These are phyloP conservation scores for Tiliqua scincoides DNA, from an alignment of 2,113 vertebrate genomes.

Conservation along the genomic window DNA sequence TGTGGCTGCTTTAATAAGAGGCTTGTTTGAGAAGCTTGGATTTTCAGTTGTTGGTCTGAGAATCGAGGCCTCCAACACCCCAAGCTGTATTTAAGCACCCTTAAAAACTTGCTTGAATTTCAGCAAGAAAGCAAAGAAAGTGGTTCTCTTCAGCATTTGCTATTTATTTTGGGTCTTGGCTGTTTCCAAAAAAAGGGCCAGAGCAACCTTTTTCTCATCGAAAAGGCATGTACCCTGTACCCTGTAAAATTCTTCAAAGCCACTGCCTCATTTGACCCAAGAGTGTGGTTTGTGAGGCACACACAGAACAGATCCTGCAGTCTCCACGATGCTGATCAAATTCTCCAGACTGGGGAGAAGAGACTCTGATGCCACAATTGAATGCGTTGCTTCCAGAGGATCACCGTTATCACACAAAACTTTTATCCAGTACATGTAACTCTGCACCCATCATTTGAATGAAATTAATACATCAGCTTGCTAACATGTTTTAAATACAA, in stretches of 20 bases:
- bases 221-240: background rate
- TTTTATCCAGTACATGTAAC: background rate
- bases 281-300: background rate
- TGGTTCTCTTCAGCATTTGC: background rate
- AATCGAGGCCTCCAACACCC: background rate
- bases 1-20: background rate
- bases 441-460: too few relatives aligned
- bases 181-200: background rate
- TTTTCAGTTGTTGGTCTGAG: background rate
- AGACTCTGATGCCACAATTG: background rate
- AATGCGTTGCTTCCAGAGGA: background rate
- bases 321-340: background rate
- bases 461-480: constrained; percentile 6
- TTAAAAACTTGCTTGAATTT: background rate
- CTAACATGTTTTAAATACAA: background rate
- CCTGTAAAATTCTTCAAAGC: constrained; percentile 30
- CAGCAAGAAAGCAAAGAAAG: background rate
- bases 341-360: constrained; percentile 33
- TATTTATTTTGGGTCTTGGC: constrained; percentile 12
- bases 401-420: background rate
- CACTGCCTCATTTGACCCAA: constrained; percentile 14
- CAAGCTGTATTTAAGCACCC: background rate
- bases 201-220: constrained; percentile 10
- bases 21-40: background rate
- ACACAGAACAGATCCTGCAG: background rate